phyloP scores from a whole-genome alignment of 2,888 invertebrate species.

The Thera britannica region DNA sequence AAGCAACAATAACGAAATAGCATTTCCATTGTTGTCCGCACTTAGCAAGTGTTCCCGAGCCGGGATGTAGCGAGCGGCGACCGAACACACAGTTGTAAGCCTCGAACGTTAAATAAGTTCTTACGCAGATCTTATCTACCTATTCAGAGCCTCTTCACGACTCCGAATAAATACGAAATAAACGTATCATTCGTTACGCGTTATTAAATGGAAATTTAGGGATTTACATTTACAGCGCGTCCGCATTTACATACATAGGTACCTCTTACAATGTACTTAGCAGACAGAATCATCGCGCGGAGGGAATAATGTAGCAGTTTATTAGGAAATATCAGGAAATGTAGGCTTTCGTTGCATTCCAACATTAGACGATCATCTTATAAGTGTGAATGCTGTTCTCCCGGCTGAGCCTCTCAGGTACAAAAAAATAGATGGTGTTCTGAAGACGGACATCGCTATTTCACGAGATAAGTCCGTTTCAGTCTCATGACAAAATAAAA shows the following conservation, averaged over 20 bases:
- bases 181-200: constrained; percentile 17
- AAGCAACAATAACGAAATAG: neutral
- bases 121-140: constrained; percentile 4
- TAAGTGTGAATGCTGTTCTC: neutral
- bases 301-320: neutral
- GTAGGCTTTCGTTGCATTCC: neutral
- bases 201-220: constrained; percentile 26
- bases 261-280: constrained; percentile 2
- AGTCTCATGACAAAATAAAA: neutral
- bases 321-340: neutral
- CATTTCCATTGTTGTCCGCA: neutral
- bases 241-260: constrained; percentile 12
- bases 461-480: neutral
- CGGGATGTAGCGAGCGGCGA: neutral
- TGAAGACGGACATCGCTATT: neutral
- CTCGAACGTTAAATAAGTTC: constrained; percentile 9
- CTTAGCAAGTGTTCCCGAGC: neutral
- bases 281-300: neutral
- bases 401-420: neutral
- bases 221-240: constrained; percentile 23
- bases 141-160: neutral
- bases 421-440: neutral
- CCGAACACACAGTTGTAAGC: constrained; percentile 2
- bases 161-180: constrained; percentile 7
- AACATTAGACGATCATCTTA: neutral